These are phyloP conservation scores for Hemistola chrysoprasaria DNA, from an alignment of 2,888 invertebrate species.

Conservation along the genomic window DNA sequence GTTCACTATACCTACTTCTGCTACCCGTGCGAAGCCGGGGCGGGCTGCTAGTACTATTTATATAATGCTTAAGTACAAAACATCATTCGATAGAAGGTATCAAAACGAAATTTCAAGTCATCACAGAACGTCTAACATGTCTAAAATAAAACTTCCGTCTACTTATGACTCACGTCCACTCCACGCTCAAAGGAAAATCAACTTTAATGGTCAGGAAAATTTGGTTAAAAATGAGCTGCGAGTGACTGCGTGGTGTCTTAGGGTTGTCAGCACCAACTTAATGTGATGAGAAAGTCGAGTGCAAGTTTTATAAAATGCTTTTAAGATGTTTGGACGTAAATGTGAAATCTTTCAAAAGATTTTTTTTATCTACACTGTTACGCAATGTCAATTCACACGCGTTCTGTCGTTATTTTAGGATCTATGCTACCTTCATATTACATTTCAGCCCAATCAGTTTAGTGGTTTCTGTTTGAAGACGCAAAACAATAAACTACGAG, in stretches of 20 bases:
- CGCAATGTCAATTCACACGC: too few species aligned
- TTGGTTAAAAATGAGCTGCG: constrained; percentile 29
- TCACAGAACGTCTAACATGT: constrained; percentile 14
- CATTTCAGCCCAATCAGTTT: too few species aligned
- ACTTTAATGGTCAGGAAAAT: constrained; percentile 24
- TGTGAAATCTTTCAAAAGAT: neutral
- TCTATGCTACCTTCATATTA: too few species aligned
- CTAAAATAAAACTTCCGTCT: constrained; percentile 30
- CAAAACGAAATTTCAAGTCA: too few species aligned
- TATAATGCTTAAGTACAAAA: neutral
- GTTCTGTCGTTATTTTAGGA: too few species aligned
- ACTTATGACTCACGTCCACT: constrained; percentile 30
- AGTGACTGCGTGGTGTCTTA: constrained; percentile 12
- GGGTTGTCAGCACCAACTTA: constrained; percentile 27
- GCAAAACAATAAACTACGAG: too few species aligned
- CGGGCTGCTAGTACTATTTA: too few species aligned
- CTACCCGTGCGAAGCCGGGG: too few species aligned
- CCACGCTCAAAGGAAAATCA: constrained; percentile 25
- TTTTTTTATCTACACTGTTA: too few species aligned
- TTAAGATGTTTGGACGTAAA: neutral
- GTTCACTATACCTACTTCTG: too few species aligned
- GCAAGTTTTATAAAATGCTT: neutral
- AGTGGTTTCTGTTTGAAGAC: too few species aligned
- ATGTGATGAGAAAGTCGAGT: neutral
- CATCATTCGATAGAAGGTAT: neutral